Base-by-base conservation (phyloP, 2,113 vertebrate species). In the Phyllostomus hastatus region DNA sequence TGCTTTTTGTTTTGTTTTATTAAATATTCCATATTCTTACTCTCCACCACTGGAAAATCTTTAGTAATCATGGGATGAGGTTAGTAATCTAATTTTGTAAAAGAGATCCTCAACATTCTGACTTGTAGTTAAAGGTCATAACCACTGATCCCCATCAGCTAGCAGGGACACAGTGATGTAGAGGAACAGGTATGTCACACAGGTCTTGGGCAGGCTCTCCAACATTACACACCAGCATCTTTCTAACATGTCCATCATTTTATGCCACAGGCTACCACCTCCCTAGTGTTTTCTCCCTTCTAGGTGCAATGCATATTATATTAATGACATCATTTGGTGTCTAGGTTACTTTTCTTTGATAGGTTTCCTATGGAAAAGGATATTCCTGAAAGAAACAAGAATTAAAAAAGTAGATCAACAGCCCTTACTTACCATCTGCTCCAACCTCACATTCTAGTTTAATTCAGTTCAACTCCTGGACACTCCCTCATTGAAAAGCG, bases 351-450 rank as follows among this genome's bases (percentile, higher is more conserved):
- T 81, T 96, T 50, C 38, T 73, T 83, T 75, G 9, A 66, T 20
- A 85, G 59, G 26, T 19, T 88, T 96, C 72, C 52, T 86, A 41
- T 81, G 46, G 87, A 80, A 88, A 96, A 92, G 9, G 16, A 66
- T 59, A 86, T 11, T 59, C 14, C 24, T 82, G 41, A 78, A 78
- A 82, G 38, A 92, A 70, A 83, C 10, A 64, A 91, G 61, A 82
- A 54, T 88, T 76, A 66, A 73, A 67, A 96, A 48, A 90, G 72
- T 90, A 15, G 20, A 41, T 86, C 35, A 81, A 41, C 17, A 96
- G 57, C 50, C 46, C 41, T 94, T 90, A 82, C 46, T 86, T 89
- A 86, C 14, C n/a, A 82, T 70, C 10, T 22, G 31, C 59, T 83
- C 43, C 88, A 95, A 73, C 16, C 5, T 91, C 67, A 81, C 15